Evolutionary conservation across 2,797 vertebrate genomes (phyloP), one percentile per base, ranked within the genome.

Genomic region (Synaphobranchus kaupii): DNA sequence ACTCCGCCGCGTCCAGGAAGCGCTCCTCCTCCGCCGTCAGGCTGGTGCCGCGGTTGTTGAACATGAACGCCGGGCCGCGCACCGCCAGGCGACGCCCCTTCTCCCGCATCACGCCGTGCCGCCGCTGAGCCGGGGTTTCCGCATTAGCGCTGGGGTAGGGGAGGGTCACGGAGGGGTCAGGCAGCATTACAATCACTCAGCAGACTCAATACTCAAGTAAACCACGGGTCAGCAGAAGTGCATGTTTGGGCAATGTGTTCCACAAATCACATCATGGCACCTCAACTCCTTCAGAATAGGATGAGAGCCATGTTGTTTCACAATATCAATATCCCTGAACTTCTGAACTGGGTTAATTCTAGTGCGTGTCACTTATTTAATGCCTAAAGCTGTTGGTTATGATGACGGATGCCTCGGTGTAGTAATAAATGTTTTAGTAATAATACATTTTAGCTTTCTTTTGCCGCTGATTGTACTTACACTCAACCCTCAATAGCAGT

Each of bases 41-140:
- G 83, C 95, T 97, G 1, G 96, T 95, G 71, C 96, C 95, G 13
- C 96, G 95, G 87, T 95, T 94, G 54, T 96, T 95, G 91, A 98
- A 98, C 97, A 98, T 97, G 93, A 97, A 98, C 0, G 97, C 97
- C 0, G 97, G 97, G 44, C 97, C 97, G 0, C 97, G 93, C 0
- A 97, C 93, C 0, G 97, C 97, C 90, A 97, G 97, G 0, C 97
- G 94, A 88, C 97, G 96, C 84, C 97, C 97, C 91, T 97, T 97
- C 88, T 97, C 97, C n/a, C 97, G 93, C 91, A 95, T 95, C 92
- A 94, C 92, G 4, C 95, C 96, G 93, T 94, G 95, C 25, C 95
- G 95, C 78, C 96, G 93, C 83, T 95, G 92, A 3, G 94, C 93
- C 0, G 96, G 95, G 34, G 94, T 96, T 50, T 94, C 95, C 20